Evolutionary conservation across 2,113 vertebrate species (phyloP).

Genomic region (Aepyceros melampus): DNA sequence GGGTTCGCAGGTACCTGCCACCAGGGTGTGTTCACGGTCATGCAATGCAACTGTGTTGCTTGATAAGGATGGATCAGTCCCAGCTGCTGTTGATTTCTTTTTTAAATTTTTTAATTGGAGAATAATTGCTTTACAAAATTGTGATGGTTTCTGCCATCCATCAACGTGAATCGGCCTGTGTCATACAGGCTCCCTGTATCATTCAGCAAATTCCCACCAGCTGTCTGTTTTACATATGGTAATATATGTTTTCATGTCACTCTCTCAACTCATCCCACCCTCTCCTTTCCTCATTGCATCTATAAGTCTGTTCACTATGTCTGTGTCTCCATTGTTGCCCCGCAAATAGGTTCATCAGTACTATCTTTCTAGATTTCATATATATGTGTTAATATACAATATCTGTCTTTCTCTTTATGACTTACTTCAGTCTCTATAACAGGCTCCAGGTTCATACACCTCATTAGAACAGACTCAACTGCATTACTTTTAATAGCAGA

Average conservation of each 20-base stretch:
- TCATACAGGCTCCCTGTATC: not conserved
- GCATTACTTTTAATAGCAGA: not conserved
- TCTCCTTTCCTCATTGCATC: not conserved
- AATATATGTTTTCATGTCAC: not conserved
- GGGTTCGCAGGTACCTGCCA: no score
- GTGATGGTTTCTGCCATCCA: not conserved
- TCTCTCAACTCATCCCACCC: not conserved
- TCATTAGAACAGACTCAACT: not conserved
- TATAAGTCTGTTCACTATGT: not conserved
- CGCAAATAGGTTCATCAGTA: not conserved
- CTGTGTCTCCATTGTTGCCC: not conserved
- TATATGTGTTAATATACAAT: not conserved
- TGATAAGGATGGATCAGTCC: not conserved
- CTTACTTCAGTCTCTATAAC: not conserved
- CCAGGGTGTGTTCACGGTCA: fast-evolving
- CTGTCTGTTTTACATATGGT: not conserved
- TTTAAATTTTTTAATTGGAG: not conserved
- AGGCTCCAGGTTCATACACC: not conserved
- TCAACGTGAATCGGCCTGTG: not conserved
- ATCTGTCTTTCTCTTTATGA: not conserved
- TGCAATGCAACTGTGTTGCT: not conserved
- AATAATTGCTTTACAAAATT: not conserved
- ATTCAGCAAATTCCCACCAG: not conserved
- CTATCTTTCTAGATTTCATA: not conserved
- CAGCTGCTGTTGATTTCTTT: not conserved